Evolutionary conservation across 1,140 invertebrate genomes (phyloP).

Genomic region (Eriocheir sinensis): DNA sequence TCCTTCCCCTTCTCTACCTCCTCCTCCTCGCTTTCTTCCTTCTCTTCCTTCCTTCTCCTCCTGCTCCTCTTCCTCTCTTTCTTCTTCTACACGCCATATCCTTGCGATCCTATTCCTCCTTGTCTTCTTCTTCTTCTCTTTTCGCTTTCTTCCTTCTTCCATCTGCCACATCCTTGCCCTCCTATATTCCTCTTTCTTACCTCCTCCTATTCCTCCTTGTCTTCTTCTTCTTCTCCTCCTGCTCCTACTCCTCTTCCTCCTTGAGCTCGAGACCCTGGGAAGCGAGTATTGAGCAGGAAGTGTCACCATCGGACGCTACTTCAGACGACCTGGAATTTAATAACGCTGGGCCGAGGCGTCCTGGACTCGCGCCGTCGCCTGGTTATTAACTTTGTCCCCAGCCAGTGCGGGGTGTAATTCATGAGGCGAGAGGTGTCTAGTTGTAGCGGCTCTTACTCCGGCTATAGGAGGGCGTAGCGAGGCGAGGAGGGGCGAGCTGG

Average conservation of each 20-base stretch:
- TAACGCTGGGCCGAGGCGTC: background rate
- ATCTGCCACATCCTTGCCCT: too few species aligned
- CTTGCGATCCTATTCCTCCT: background rate
- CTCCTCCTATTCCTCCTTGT: background rate
- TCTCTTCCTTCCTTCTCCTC: too few species aligned
- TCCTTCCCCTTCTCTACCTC: too few species aligned
- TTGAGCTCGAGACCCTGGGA: background rate
- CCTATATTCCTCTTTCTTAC: background rate
- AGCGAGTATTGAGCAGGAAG: slow-evolving; percentile 22
- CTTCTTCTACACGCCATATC: too few species aligned
- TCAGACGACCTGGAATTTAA: slow-evolving; percentile 16
- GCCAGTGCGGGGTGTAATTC: background rate
- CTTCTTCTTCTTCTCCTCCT: background rate
- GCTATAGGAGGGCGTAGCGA: too few species aligned
- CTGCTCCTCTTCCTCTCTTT: too few species aligned
- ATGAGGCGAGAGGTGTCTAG: slow-evolving; percentile 9
- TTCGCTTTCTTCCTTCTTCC: too few species aligned
- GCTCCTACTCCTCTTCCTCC: slow-evolving; percentile 16
- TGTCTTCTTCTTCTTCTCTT: background rate
- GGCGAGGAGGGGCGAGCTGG: too few species aligned
- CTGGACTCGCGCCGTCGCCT: background rate
- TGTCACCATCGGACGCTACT: slow-evolving; percentile 11
- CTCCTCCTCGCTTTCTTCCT: too few species aligned
- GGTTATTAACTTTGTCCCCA: slow-evolving; percentile 24
- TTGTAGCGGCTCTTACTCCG: background rate